A percentile compares a stretch with the other conserved stretches of the same genome.
Conservation (phyloP, 1,140 invertebrate genomes). For the Panonychus citri region DNA sequence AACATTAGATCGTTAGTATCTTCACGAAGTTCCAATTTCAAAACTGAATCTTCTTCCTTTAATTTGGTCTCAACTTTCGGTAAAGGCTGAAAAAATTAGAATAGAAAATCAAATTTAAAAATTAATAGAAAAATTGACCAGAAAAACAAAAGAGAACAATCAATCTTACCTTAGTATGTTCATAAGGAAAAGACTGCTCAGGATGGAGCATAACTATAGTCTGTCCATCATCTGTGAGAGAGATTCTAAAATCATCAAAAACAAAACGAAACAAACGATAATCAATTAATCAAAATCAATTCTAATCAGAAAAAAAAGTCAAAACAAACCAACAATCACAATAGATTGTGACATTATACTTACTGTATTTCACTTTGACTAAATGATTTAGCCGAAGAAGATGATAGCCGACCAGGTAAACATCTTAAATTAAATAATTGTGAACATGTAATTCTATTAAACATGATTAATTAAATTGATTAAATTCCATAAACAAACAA, state of each 20-base stretch:
- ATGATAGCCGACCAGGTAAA: too few species aligned
- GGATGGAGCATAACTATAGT: constrained; percentile 69
- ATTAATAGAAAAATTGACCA: neutral
- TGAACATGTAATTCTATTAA: too few species aligned
- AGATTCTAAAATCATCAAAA: neutral
- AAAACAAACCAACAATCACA: too few species aligned
- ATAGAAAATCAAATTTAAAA: too few species aligned
- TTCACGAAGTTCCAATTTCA: constrained; percentile 39
- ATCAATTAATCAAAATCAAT: too few species aligned
- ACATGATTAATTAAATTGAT: too few species aligned
- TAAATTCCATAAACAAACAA: too few species aligned
- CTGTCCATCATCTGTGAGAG: constrained; percentile 37
- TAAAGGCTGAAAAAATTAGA: constrained; percentile 6
- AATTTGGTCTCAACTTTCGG: constrained; percentile 8
- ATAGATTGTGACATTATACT: neutral
- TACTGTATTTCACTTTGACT: neutral
- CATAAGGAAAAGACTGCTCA: constrained; percentile 53
- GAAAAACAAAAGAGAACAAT: neutral
- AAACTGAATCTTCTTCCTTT: constrained; percentile 24
- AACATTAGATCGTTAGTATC: constrained; percentile 8
- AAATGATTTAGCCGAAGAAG: neutral
- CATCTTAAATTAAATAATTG: too few species aligned
- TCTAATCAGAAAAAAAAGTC: too few species aligned
- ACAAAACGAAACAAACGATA: neutral
- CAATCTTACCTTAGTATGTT: constrained; percentile 37